These are phyloP conservation scores for Callinectes sapidus DNA, from an alignment of 2,888 invertebrate species.

Conservation along the genomic window DNA sequence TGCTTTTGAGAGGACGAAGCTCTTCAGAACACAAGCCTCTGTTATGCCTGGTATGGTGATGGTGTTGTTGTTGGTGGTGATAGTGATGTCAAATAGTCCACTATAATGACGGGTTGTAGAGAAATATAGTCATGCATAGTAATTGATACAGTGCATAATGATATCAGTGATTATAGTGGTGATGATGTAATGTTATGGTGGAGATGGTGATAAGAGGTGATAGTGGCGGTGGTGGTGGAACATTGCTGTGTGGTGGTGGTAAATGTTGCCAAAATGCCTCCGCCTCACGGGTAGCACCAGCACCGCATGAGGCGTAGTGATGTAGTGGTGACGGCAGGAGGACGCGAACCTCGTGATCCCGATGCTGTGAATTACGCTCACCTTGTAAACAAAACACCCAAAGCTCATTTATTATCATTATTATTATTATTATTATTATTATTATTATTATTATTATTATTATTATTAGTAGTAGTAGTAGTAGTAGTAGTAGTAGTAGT, in stretches of 20 bases:
- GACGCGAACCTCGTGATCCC: background rate
- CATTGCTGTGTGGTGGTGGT: background rate
- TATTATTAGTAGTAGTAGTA: background rate
- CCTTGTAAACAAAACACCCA: background rate
- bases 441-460: background rate
- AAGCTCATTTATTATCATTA: background rate
- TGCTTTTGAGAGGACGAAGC: no score
- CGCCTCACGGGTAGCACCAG: background rate
- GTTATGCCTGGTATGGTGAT: background rate
- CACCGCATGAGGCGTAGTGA: background rate
- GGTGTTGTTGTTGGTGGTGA: background rate
- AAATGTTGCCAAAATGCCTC: background rate
- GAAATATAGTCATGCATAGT: background rate
- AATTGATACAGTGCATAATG: background rate
- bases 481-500: no score
- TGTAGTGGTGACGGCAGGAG: background rate
- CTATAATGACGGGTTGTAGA: background rate
- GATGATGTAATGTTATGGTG: background rate
- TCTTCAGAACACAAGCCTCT: no score
- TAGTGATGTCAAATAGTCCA: background rate
- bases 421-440: conserved; percentile 6
- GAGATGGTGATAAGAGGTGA: background rate
- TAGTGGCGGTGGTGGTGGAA: conserved; percentile 3
- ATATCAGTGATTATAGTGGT: background rate
- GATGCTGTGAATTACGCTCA: background rate